Evolutionary conservation across 2,797 vertebrate species (phyloP).

Genomic region (Crypturellus tataupa): DNA sequence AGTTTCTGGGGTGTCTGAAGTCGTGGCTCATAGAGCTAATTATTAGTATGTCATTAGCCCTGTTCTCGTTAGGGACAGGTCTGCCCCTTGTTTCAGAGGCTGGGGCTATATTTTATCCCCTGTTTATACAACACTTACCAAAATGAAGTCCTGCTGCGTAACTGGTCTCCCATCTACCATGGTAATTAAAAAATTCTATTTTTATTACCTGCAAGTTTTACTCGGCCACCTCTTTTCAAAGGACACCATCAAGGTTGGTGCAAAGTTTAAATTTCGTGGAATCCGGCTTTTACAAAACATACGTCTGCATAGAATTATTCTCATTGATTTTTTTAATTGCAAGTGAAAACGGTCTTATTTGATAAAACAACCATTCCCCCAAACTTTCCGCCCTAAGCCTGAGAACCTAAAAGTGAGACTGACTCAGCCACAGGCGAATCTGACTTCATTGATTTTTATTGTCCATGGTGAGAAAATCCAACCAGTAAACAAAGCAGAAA

Average conservation of each 20-base stretch:
- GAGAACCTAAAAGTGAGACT: slow-evolving; percentile 55
- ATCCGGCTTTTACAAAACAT: slow-evolving; percentile 24
- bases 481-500: slow-evolving; percentile 62
- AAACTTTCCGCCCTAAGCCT: slow-evolving; percentile 45
- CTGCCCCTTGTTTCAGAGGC: neutral
- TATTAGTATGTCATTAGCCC: slow-evolving; percentile 33
- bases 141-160: neutral
- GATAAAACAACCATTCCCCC: slow-evolving; percentile 64
- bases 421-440: slow-evolving; percentile 30
- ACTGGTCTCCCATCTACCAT: neutral
- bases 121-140: neutral
- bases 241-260: slow-evolving; percentile 21
- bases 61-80: neutral
- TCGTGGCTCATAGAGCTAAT: neutral
- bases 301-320: neutral
- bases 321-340: slow-evolving; percentile 74
- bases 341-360: slow-evolving; percentile 47
- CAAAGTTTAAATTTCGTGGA: slow-evolving; percentile 44
- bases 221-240: slow-evolving; percentile 20
- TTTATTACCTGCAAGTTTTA: neutral
- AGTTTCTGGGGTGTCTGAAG: slow-evolving; percentile 11
- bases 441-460: slow-evolving; percentile 71
- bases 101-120: neutral
- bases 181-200: slow-evolving; percentile 7
- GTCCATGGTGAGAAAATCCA: slow-evolving; percentile 21